Evolutionary conservation across 2,888 invertebrate species (phyloP), one percentile per base, ranked within the genome.

Genomic region (Phalera bucephala): DNA sequence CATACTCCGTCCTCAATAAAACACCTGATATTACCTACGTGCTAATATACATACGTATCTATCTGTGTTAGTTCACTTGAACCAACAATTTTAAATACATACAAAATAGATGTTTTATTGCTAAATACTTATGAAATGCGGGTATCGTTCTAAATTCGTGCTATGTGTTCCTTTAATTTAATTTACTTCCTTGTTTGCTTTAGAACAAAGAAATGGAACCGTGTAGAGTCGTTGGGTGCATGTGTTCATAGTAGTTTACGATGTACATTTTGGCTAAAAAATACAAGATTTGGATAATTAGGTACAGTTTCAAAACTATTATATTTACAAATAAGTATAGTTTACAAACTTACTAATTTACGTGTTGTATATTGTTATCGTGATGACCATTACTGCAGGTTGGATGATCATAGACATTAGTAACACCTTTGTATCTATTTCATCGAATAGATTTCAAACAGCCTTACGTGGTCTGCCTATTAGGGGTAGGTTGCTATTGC

Each of bases 11-110:
- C 52, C 69, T 29, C 52, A 60, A 49, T 67, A 60, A 52, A 63
- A 69, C 69, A 65, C 52, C 52, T 71, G 65, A 47, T 39, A 51
- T 29, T 29, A 49, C 22, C 8, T 15, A 14, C 42, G 25, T 19
- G 31, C 29, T 33, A 37, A 38, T 39, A 29, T 14, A 11, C 19
- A 26, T n/a, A n/a, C n/a, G n/a, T n/a, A n/a, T n/a, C n/a, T n/a
- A n/a, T n/a, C n/a, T n/a, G 4, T 33, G 33, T 59, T 44, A 29
- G 42, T 45, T 55, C 67, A 63, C 55, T 62, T 69, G 65, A 45
- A 47, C 40, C 29, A 58, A 60, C 51, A 64, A 10, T 53, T 39
- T 40, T 39, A 33, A 40, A 59, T 30, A 31, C 35, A 33, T 30
- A 40, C 33, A 45, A 57, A n/a, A 59, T 25, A 39, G 11, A 27